Percentiles rank a stretch among this genome's conserved stretches.
phyloP scores from a whole-genome alignment of 2,888 invertebrate species.

The Leptura quadrifasciata region DNA sequence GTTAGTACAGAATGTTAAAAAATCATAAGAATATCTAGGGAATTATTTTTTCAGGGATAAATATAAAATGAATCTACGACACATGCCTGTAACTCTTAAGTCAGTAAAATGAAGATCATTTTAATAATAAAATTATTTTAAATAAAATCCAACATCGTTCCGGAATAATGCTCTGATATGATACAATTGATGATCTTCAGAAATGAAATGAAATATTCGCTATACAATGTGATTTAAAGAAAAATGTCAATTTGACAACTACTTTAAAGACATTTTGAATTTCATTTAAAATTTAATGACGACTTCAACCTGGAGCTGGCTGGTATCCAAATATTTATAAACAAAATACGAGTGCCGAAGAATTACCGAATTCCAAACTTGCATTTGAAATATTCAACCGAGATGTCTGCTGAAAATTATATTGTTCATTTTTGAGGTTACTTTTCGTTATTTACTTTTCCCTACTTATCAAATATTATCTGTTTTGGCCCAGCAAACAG shows the following conservation, averaged over 20 bases:
- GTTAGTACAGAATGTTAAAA: neutral
- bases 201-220: neutral
- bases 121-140: slow-evolving; percentile 22
- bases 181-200: neutral
- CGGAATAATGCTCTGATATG: neutral
- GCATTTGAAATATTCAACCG: too few relatives aligned
- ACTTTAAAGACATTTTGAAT: slow-evolving; percentile 9
- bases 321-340: slow-evolving; percentile 17
- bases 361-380: too few relatives aligned
- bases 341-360: neutral
- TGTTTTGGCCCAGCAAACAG: too few relatives aligned
- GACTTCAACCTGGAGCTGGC: neutral
- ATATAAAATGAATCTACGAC: slow-evolving; percentile 15
- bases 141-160: slow-evolving; percentile 25
- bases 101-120: slow-evolving; percentile 18
- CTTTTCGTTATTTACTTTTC: too few relatives aligned
- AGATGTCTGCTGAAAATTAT: too few relatives aligned
- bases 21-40: neutral
- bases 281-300: slow-evolving; percentile 27
- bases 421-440: too few relatives aligned
- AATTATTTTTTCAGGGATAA: neutral
- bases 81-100: slow-evolving; percentile 10
- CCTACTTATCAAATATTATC: too few relatives aligned
- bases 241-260: neutral
- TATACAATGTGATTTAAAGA: neutral